A percentile compares a stretch with the other conserved stretches of the same genome.
Evolutionary conservation across 2,797 vertebrate genomes (phyloP).

Genomic region (Pygocentrus nattereri): DNA sequence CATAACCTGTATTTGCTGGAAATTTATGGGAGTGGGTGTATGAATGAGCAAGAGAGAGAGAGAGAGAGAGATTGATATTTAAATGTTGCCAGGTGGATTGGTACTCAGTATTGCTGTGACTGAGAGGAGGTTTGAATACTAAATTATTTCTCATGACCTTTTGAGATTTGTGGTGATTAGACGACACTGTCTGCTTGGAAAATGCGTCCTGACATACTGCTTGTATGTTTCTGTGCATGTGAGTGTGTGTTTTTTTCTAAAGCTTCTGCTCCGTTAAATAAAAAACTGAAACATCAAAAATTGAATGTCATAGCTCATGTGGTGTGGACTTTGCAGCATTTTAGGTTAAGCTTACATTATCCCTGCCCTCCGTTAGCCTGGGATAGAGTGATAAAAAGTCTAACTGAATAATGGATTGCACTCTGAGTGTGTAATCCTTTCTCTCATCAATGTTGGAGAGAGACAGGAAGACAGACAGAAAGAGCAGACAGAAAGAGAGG

Average conservation of each 20-base stretch:
- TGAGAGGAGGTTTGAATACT: constrained; percentile 27
- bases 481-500: constrained; percentile 5
- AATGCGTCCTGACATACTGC: constrained; percentile 1
- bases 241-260: neutral
- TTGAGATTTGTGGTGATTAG: constrained; percentile 45
- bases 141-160: constrained; percentile 52
- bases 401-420: constrained; percentile 22
- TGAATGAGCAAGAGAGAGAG: neutral
- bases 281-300: neutral
- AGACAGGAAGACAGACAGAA: constrained; percentile 14
- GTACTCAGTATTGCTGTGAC: constrained; percentile 27
- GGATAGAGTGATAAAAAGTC: constrained; percentile 23
- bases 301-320: neutral
- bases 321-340: neutral
- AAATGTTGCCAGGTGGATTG: constrained; percentile 43
- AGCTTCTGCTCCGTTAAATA: neutral
- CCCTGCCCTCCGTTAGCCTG: neutral
- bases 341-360: constrained; percentile 25
- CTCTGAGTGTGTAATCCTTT: constrained; percentile 38
- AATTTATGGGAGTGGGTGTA: neutral
- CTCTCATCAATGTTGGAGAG: constrained; percentile 20
- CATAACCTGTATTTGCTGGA: constrained; percentile 5
- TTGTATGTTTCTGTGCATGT: neutral
- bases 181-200: constrained; percentile 4
- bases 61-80: constrained; percentile 30